Conservation (phyloP, 1,140 invertebrate genomes). For the Leguminivora glycinivorella region DNA sequence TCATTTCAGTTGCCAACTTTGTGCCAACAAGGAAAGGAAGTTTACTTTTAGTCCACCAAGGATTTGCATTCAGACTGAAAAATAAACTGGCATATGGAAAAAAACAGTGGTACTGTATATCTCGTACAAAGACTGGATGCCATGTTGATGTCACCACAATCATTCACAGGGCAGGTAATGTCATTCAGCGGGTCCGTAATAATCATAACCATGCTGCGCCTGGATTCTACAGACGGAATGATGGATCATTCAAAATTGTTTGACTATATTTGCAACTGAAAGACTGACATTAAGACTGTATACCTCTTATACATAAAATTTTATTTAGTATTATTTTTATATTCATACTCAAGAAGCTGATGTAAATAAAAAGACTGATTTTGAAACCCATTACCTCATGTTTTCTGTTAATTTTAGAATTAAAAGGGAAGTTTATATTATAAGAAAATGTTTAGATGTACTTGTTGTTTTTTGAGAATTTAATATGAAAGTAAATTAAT, state of each 20-base stretch:
- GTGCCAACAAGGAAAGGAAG: constrained; percentile 71
- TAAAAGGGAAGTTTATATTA: background rate
- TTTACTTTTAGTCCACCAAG: constrained; percentile 62
- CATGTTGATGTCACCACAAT: constrained; percentile 66
- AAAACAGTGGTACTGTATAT: constrained; percentile 72
- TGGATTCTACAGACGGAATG: constrained; percentile 64
- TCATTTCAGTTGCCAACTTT: constrained; percentile 66
- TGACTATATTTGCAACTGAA: constrained; percentile 34
- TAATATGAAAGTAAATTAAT: no score
- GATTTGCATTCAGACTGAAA: constrained; percentile 70
- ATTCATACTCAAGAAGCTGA: background rate
- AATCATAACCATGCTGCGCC: constrained; percentile 66
- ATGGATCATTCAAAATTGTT: constrained; percentile 70
- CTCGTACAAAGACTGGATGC: constrained; percentile 66
- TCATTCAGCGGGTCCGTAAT: constrained; percentile 62
- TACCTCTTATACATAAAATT: constrained; percentile 34
- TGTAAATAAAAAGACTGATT: constrained; percentile 5
- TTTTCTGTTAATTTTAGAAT: background rate
- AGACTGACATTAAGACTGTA: constrained; percentile 37
- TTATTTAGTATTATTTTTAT: background rate
- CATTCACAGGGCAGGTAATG: constrained; percentile 44
- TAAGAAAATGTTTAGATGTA: background rate
- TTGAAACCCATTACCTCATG: background rate
- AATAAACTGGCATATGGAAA: constrained; percentile 74
- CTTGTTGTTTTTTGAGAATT: background rate